phyloP scores from a whole-genome alignment of 2,113 vertebrate species.

The Otocyon megalotis region DNA sequence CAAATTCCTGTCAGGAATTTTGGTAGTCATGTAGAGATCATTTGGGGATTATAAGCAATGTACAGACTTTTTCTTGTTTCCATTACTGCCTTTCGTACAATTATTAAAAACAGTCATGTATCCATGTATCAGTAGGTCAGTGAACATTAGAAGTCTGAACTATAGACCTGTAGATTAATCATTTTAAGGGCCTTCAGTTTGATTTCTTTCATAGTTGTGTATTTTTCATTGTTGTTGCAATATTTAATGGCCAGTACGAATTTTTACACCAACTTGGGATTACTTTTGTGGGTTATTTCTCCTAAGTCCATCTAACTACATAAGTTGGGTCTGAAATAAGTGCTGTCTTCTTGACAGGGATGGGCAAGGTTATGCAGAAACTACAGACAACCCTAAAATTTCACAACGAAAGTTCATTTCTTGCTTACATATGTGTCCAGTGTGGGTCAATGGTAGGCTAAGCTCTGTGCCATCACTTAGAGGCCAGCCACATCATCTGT shows the following conservation, averaged over 20 bases:
- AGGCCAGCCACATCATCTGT: background rate
- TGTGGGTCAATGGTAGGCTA: background rate
- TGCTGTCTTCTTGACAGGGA: background rate
- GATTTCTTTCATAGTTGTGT: background rate
- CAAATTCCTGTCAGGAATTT: background rate
- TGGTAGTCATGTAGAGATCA: background rate
- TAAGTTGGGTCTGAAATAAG: background rate
- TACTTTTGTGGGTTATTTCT: slow-evolving; percentile 21
- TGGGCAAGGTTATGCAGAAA: background rate
- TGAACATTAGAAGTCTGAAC: background rate
- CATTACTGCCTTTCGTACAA: background rate
- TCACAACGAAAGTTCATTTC: background rate
- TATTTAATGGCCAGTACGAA: background rate
- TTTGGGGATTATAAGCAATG: background rate
- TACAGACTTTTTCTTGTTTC: background rate
- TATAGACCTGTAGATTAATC: background rate
- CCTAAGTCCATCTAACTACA: background rate
- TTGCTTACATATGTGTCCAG: accelerated
- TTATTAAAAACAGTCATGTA: background rate
- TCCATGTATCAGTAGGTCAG: background rate
- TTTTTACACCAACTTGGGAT: background rate
- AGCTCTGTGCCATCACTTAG: background rate
- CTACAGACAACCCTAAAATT: background rate
- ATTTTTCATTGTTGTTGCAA: background rate
- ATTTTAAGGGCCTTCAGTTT: background rate